Percentiles rank a stretch among this genome's conserved stretches.
phyloP scores from a whole-genome alignment of 2,888 invertebrate species.

The Cheilosia soror region DNA sequence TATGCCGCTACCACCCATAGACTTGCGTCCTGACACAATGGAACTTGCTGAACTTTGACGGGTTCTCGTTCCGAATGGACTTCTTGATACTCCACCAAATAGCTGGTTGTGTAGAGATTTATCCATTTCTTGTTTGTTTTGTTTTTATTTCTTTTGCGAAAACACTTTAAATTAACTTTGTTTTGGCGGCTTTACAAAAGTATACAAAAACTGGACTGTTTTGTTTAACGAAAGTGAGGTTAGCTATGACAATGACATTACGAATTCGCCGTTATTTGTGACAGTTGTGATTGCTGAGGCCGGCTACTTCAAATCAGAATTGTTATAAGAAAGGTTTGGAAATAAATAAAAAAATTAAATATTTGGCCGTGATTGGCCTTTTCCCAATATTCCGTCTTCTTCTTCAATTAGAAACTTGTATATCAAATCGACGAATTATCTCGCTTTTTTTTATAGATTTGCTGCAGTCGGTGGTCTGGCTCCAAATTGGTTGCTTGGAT shows the following conservation, averaged over 20 bases:
- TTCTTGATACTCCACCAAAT: constrained; percentile 77
- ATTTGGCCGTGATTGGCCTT: background rate
- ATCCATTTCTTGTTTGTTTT: constrained; percentile 77
- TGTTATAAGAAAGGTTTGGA: constrained; percentile 30
- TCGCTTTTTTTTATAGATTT: no score
- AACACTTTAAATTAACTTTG: background rate
- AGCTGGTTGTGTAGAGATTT: constrained; percentile 79
- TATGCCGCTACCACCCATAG: constrained; percentile 78
- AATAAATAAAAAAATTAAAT: background rate
- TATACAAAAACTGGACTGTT: constrained; percentile 36
- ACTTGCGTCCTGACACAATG: constrained; percentile 78
- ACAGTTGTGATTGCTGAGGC: background rate
- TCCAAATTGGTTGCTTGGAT: no score
- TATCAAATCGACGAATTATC: no score
- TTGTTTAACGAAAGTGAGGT: constrained; percentile 52
- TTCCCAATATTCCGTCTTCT: no score
- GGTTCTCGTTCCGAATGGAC: constrained; percentile 78
- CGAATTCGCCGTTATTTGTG: constrained; percentile 22
- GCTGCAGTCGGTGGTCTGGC: no score
- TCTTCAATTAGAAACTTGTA: no score
- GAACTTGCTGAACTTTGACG: constrained; percentile 78
- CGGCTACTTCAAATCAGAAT: background rate
- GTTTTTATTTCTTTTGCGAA: constrained; percentile 5
- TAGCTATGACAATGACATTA: constrained; percentile 3
- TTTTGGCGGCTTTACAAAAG: constrained; percentile 52